Conservation (phyloP, 2,888 invertebrate genomes). For the Amitus sp. region DNA sequence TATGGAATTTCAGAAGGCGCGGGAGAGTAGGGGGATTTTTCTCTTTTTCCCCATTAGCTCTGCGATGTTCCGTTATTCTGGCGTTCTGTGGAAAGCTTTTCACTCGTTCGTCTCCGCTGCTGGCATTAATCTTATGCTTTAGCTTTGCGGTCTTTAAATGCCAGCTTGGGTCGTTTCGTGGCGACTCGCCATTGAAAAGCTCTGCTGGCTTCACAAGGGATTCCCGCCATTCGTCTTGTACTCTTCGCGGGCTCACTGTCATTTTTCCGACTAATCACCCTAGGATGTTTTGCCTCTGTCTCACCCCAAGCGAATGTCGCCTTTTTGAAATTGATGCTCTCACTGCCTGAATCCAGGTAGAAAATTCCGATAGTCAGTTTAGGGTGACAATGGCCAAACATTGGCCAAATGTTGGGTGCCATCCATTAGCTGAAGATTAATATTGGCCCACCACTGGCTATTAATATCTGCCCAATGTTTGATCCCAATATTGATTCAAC, state of each 20-base stretch:
- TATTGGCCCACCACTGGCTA: no score
- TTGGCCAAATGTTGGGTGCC: no score
- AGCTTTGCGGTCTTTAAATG: slow-evolving; percentile 36
- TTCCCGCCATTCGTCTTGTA: slow-evolving; percentile 22
- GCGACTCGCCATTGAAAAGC: slow-evolving; percentile 29
- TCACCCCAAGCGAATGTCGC: background rate
- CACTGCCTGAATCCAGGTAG: no score
- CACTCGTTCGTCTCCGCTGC: slow-evolving; percentile 40
- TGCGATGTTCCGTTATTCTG: background rate
- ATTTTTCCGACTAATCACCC: slow-evolving; percentile 3
- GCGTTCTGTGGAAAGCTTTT: slow-evolving; percentile 27
- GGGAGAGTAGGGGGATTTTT: slow-evolving; percentile 25
- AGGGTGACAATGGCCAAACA: no score
- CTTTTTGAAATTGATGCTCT: no score
- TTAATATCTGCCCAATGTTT: no score
- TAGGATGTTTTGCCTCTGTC: background rate
- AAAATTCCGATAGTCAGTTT: no score
- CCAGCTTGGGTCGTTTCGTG: slow-evolving; percentile 20
- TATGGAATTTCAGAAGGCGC: slow-evolving; percentile 21
- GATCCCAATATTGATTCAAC: no score
- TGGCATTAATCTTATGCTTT: slow-evolving; percentile 38
- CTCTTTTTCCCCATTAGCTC: slow-evolving; percentile 15
- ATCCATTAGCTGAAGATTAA: no score
- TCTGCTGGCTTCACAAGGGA: slow-evolving; percentile 24
- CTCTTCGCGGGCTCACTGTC: slow-evolving; percentile 9